Base-by-base conservation (phyloP, 2,113 vertebrate genomes). In the Leucopsar rothschildi region DNA sequence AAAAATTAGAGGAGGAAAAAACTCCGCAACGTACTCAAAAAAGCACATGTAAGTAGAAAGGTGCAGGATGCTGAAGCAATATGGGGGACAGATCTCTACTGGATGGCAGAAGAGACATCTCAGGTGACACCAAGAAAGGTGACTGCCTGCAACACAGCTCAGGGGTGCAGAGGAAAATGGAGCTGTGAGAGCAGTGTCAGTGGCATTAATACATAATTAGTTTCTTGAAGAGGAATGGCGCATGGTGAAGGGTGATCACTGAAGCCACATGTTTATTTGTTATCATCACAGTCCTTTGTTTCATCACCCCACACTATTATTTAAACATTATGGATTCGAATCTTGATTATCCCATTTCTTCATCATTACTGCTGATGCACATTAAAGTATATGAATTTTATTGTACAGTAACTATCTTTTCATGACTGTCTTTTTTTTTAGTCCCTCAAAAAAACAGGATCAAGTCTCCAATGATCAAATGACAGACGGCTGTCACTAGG, bases 61-160 rank as follows among this genome's bases (percentile, higher is more conserved):
- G 31, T 44, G 28, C 71, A 82, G 47, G 56, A 78, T 52, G 37
- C 6, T 25, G 47, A 77, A 71, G 22, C 24, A 55, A 13, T 33
- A 55, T 13, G 24, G 33, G 73, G 11, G 21, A 86, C 31, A 47
- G 42, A 35, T 0, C 45, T 50, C 20, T 83, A 37, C 28, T 33
- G 31, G 35, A 71, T 1, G 1, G 35, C n/a, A 87, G 63, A 76
- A 69, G 37, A 47, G 22, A 50, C 0, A 0, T 55, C n/a, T 42
- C 27, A 27, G 61, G 53, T 65, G 15, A 61, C 0, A 0, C 23
- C 52, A 35, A 35, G 12, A 55, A 61, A 87, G 22, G 23, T 25
- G 15, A 18, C 55, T n/a, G 45, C 42, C 59, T 40, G 72, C 29
- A 56, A 40, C n/a, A 44, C 33, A 75, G 59, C 35, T 73, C 42